phyloP scores from a whole-genome alignment of 2,797 vertebrate genomes.

The Spondyliosoma cantharus region DNA sequence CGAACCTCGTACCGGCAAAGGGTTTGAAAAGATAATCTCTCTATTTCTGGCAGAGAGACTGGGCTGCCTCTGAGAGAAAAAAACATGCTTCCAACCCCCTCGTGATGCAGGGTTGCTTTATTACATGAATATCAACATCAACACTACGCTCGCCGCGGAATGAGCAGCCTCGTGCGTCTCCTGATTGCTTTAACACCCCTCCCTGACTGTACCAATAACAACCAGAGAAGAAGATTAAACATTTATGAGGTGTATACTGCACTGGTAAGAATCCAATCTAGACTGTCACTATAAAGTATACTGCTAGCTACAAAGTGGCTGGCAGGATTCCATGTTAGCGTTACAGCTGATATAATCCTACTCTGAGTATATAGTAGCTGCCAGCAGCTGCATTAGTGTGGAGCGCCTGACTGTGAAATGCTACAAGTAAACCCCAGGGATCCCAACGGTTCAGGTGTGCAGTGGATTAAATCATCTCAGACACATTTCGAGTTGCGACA shows the following conservation, averaged over 20 bases:
- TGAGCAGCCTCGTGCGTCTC: conserved; percentile 45
- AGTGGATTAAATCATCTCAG: conserved; percentile 66
- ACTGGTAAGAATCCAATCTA: conserved; percentile 80
- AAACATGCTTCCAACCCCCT: conserved; percentile 22
- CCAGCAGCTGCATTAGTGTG: conserved; percentile 75
- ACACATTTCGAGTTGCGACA: conserved; percentile 42
- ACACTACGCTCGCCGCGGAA: conserved; percentile 42
- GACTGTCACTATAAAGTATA: conserved; percentile 79
- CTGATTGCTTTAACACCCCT: conserved; percentile 76
- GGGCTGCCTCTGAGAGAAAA: conserved; percentile 23
- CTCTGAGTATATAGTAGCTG: conserved; percentile 61
- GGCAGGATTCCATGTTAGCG: conserved; percentile 74
- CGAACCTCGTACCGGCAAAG: conserved; percentile 14
- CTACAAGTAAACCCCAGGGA: conserved; percentile 73
- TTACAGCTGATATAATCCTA: conserved; percentile 76
- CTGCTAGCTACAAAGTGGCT: conserved; percentile 67
- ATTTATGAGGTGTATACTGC: conserved; percentile 82
- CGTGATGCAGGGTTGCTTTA: conserved; percentile 40
- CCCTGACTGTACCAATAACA: conserved; percentile 79
- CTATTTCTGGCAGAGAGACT: conserved; percentile 50
- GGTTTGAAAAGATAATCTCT: conserved; percentile 43
- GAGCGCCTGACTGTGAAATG: conserved; percentile 67
- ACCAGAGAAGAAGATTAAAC: conserved; percentile 80
- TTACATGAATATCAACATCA: conserved; percentile 55
- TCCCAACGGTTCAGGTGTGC: conserved; percentile 67